Evolutionary conservation across 2,888 invertebrate species (phyloP).

Genomic region (Schizaphis graminum): DNA sequence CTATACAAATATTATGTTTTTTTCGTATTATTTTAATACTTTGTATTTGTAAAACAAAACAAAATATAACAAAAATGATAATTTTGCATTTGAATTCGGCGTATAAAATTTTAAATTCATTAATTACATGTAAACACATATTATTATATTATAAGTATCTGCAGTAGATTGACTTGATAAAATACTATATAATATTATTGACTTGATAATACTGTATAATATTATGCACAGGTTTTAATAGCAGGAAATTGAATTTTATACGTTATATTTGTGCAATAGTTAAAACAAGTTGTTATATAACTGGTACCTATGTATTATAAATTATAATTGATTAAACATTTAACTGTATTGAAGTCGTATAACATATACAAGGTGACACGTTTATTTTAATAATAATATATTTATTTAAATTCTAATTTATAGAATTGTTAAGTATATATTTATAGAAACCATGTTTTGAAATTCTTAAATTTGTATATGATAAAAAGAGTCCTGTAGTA

Average conservation of each 20-base stretch:
- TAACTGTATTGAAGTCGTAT: background rate
- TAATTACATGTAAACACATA: background rate
- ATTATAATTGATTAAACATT: background rate
- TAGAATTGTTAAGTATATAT: background rate
- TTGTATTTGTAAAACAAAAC: background rate
- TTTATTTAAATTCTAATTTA: background rate
- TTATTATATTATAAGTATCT: background rate
- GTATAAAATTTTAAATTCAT: background rate
- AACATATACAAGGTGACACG: background rate
- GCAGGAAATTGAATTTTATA: background rate
- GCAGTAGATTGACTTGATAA: background rate
- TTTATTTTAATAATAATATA: background rate
- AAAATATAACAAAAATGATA: background rate
- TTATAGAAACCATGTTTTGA: background rate
- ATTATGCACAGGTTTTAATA: background rate
- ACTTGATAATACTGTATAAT: no score
- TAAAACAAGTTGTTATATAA: background rate
- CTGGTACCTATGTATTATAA: background rate
- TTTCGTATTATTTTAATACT: background rate
- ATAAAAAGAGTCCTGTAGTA: no score
- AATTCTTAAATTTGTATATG: no score
- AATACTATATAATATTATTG: background rate
- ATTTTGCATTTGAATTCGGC: background rate
- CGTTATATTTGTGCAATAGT: background rate
- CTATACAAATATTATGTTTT: background rate